Evolutionary conservation across 2,888 invertebrate genomes (phyloP), one percentile per base, ranked within the genome.

Genomic region (Coleophora deauratella): DNA sequence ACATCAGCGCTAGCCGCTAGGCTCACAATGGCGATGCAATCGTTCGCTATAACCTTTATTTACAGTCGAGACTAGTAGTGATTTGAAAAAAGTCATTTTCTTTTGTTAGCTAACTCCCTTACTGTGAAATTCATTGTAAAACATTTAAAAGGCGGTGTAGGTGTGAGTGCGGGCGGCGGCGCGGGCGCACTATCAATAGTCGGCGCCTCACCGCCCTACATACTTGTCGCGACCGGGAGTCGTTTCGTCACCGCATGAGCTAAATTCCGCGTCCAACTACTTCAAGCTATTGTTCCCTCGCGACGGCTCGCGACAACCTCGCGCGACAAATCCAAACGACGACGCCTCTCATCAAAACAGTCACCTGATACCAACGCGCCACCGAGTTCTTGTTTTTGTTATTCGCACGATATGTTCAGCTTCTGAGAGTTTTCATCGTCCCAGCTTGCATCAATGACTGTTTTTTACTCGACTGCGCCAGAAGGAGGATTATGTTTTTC

Each of bases 191-290:
- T 77, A 75, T 78, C 76, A 71, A 76, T 76, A 78, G 76, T 61
- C 66, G 59, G 50, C 67, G 62, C 70, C 75, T 70, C 73, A 70
- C 63, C 69, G 77, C 62, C 74, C 79, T 68, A 77, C 72, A 75
- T 78, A 71, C 59, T 63, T 61, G 66, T 62, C 62, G 58, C 55
- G 56, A 65, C 62, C 66, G 66, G 65, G 68, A 59, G 62, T 57
- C 48, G 55, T 74, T 75, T 75, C 76, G 66, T 72, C 70, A 74
- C 69, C 62, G 62, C 67, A 64, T 67, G 72, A 59, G 66, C 73
- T 73, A 66, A 70, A 78, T 77, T 71, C 68, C 63, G 62, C 63
- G 68, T 66, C 21, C 21, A 21, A 21, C 21, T 21, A 21, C 6
- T 69, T 59, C 66, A 71, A 62, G 59, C 64, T 59, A 72, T 72